Evolutionary conservation across 1,140 invertebrate genomes (phyloP).

Genomic region (Neodiprion fabricii): DNA sequence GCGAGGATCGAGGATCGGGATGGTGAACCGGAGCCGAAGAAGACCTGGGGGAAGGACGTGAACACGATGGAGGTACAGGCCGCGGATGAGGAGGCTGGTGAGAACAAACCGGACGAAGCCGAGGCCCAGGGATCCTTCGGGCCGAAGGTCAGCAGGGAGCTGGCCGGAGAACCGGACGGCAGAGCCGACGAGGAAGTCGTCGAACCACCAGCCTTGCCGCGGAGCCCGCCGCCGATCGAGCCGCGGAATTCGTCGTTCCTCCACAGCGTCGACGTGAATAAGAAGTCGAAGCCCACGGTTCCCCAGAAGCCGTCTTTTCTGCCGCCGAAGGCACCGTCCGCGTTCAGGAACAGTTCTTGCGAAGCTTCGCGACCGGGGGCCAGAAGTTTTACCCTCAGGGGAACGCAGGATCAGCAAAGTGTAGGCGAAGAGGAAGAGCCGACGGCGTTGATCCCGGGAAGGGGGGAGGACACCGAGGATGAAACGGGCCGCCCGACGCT

Average conservation of each 20-base stretch:
- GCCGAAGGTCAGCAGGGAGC: constrained; percentile 71
- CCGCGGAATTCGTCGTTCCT: constrained; percentile 76
- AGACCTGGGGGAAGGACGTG: constrained; percentile 25
- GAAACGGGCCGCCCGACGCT: constrained; percentile 15
- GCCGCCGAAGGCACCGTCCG: constrained; percentile 16
- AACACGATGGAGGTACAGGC: constrained; percentile 25
- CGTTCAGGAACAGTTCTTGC: constrained; percentile 6
- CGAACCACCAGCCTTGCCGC: constrained; percentile 72
- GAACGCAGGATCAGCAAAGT: not conserved
- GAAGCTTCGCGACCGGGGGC: not conserved
- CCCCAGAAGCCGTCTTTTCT: constrained; percentile 44
- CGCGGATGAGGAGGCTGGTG: constrained; percentile 18
- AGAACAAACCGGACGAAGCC: constrained; percentile 36
- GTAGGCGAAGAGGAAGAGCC: constrained; percentile 1
- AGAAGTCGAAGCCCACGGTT: constrained; percentile 40
- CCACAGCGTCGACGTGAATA: constrained; percentile 62
- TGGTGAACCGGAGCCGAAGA: constrained; percentile 7
- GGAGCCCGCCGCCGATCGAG: constrained; percentile 68
- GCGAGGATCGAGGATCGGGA: not conserved
- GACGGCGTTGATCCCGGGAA: too few species aligned
- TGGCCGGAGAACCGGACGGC: constrained; percentile 82
- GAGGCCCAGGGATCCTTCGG: constrained; percentile 51
- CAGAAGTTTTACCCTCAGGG: not conserved
- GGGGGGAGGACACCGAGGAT: constrained; percentile 15
- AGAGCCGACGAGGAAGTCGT: constrained; percentile 77